phyloP scores from a whole-genome alignment of 2,888 invertebrate genomes.

The Beris morrisii region DNA sequence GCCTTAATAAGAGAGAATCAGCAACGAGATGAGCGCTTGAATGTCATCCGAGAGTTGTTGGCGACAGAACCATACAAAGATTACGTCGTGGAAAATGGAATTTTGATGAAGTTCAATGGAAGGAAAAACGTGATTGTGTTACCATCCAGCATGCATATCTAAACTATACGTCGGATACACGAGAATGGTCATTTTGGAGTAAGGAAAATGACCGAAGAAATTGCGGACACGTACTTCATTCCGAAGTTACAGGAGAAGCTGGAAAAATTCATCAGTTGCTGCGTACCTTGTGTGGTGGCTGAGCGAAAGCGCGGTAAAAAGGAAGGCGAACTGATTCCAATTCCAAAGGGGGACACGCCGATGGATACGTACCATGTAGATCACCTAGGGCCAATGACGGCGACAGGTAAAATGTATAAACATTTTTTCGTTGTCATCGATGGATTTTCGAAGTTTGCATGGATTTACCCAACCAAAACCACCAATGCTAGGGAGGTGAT shows the following conservation, averaged over 20 bases:
- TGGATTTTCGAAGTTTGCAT: too few relatives aligned
- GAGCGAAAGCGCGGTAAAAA: slow-evolving; percentile 43
- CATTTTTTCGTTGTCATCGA: slow-evolving; percentile 31
- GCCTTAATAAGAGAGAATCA: background rate
- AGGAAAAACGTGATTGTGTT: slow-evolving; percentile 18
- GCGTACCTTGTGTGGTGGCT: slow-evolving; percentile 13
- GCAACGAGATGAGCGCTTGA: background rate
- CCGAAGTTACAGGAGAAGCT: slow-evolving; percentile 40
- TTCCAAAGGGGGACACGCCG: slow-evolving; percentile 45
- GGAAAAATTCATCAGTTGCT: slow-evolving; percentile 33
- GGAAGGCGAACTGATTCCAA: slow-evolving; percentile 44
- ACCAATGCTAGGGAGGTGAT: too few relatives aligned
- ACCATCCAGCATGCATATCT: slow-evolving; percentile 21
- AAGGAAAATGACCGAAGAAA: slow-evolving; percentile 39
- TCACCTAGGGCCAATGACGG: slow-evolving; percentile 46
- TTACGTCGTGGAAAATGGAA: slow-evolving; percentile 2
- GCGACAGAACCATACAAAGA: slow-evolving; percentile 8
- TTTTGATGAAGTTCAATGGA: slow-evolving; percentile 15
- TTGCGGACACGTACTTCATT: slow-evolving; percentile 40
- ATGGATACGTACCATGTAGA: slow-evolving; percentile 47
- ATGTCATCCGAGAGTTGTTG: background rate
- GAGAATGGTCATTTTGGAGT: slow-evolving; percentile 26
- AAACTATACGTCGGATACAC: slow-evolving; percentile 24
- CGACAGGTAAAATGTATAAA: slow-evolving; percentile 45
- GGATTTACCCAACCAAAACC: too few relatives aligned